These are phyloP conservation scores for Alfaro cultratus DNA, from an alignment of 2,797 vertebrate species.

Conservation along the genomic window DNA sequence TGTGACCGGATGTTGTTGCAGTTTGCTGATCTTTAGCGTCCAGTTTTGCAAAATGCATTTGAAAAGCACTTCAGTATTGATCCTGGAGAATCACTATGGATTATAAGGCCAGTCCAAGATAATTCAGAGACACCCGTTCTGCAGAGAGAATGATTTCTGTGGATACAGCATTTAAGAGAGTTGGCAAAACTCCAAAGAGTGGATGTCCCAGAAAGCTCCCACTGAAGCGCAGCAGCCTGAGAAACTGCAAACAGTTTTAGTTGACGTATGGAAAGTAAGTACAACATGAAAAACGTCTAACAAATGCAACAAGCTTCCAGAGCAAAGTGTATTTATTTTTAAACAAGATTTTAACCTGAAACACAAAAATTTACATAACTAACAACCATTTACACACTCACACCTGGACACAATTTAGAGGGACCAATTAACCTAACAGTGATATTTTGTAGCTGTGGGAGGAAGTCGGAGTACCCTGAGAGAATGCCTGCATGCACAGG, in stretches of 20 bases:
- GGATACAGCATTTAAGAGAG: not conserved
- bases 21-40: not conserved
- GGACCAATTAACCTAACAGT: not conserved
- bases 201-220: not conserved
- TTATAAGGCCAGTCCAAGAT: conserved; percentile 1
- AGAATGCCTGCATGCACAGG: too few relatives aligned
- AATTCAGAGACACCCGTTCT: not conserved
- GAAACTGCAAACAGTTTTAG: not conserved
- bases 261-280: not conserved
- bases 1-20: not conserved
- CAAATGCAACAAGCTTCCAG: not conserved
- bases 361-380: not conserved
- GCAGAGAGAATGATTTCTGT: not conserved
- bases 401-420: not conserved
- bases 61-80: conserved; percentile 2
- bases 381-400: not conserved
- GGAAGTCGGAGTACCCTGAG: not conserved
- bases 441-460: not conserved
- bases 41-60: not conserved
- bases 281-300: not conserved
- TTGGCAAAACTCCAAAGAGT: not conserved
- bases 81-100: not conserved
- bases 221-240: not conserved
- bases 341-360: not conserved
- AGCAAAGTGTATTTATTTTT: not conserved